Conservation (phyloP, 2,113 vertebrate species). For the Semicossyphus pulcher region DNA sequence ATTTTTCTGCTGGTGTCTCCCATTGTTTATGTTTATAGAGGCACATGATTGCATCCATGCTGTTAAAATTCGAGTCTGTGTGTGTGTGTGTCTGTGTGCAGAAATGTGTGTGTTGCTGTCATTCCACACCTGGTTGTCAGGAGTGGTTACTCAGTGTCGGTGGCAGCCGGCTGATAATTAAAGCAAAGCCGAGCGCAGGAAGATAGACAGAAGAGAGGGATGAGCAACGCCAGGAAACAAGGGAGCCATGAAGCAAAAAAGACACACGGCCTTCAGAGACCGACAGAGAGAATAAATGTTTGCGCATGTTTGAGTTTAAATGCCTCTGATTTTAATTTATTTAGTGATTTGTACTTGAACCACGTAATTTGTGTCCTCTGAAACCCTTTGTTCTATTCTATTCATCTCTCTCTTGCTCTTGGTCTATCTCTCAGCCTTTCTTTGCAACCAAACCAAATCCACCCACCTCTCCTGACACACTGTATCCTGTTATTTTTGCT, state of each 20-base stretch:
- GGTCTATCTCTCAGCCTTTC: not conserved
- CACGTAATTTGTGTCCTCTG: conserved; percentile 36
- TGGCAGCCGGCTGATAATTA: conserved; percentile 62
- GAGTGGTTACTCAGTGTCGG: conserved; percentile 42
- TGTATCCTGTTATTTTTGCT: conserved; percentile 56
- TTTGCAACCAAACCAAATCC: conserved; percentile 49
- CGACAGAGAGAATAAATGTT: not conserved
- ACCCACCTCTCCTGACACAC: conserved; percentile 57
- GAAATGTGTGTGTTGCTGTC: conserved; percentile 34
- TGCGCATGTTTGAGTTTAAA: not conserved
- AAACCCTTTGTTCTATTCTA: not conserved
- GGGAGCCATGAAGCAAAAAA: conserved; percentile 37
- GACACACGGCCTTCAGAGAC: conserved; percentile 16
- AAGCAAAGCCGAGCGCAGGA: conserved; percentile 40
- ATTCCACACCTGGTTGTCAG: conserved; percentile 68
- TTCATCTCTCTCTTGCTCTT: not conserved
- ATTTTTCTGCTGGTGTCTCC: conserved; percentile 56
- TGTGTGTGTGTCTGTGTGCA: conserved; percentile 13
- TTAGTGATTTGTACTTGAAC: conserved; percentile 8
- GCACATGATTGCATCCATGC: conserved; percentile 46
- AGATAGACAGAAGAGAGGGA: conserved; percentile 48
- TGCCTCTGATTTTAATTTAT: conserved; percentile 31
- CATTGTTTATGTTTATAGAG: conserved; percentile 68
- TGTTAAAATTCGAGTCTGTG: conserved; percentile 8
- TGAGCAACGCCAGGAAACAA: conserved; percentile 41